phyloP scores from a whole-genome alignment of 64 coral and sea anemone genomes.

The Exaiptasia diaphana region DNA sequence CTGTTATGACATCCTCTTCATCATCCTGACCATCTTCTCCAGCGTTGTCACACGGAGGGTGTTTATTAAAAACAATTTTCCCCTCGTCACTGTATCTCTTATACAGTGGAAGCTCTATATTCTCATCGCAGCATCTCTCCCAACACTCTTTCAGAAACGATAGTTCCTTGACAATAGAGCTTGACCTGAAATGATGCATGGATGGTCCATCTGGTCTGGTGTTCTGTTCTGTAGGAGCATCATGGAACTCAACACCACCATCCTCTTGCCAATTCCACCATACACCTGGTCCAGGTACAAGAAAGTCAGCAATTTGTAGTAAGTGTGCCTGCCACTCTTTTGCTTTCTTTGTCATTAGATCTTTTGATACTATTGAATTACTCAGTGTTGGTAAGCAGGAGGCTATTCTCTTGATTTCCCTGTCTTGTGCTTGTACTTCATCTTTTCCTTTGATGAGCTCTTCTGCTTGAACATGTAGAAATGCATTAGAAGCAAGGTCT shows the following conservation, averaged over 20 bases:
- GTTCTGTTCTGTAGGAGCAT: neutral
- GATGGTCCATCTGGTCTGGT: neutral
- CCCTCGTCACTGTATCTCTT: conserved; percentile 1
- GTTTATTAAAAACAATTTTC: neutral
- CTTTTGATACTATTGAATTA: neutral
- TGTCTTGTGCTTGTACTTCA: conserved; percentile 6
- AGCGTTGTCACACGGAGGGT: neutral
- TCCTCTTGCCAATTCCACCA: neutral
- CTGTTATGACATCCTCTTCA: neutral
- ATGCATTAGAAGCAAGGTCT: neutral
- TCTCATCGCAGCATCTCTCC: neutral
- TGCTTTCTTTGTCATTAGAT: neutral
- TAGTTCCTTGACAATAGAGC: conserved; percentile 3
- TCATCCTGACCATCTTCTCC: neutral
- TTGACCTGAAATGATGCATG: conserved; percentile 15
- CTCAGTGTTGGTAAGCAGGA: neutral
- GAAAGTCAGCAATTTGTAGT: neutral
- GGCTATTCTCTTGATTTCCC: conserved; percentile 15
- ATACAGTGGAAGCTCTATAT: neutral
- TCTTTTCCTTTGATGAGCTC: neutral
- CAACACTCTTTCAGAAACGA: neutral
- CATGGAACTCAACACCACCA: neutral
- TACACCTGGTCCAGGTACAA: neutral
- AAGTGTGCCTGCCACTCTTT: conserved; percentile 16
- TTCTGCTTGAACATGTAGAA: conserved; percentile 9